Conservation (phyloP, 2,888 invertebrate species). For the Sturmia bella region DNA sequence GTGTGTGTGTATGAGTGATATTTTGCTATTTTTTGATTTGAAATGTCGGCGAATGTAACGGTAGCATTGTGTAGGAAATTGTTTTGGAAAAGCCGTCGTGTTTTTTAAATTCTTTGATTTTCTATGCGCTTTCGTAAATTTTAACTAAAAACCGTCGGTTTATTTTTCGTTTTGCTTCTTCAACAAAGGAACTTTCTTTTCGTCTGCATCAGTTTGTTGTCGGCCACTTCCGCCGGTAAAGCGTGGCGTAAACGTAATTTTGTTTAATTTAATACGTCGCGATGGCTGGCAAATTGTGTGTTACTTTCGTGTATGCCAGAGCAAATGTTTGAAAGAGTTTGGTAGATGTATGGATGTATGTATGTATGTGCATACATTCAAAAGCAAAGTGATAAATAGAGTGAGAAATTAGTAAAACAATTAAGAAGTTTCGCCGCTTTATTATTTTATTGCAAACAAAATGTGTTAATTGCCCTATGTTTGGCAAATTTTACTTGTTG, state of each 20-base stretch:
- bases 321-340: no score
- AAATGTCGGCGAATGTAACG: conserved; percentile 43
- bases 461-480: no score
- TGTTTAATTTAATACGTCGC: neutral
- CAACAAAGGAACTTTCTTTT: neutral
- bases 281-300: no score
- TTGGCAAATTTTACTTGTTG: no score
- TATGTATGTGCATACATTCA: no score
- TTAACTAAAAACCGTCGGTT: conserved; percentile 43
- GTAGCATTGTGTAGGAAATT: conserved; percentile 32
- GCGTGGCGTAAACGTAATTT: conserved; percentile 46
- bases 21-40: conserved; percentile 24
- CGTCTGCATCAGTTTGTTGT: neutral
- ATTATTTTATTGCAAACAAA: no score
- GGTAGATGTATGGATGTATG: no score
- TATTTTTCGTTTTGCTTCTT: neutral
- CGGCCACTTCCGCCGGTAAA: conserved; percentile 44
- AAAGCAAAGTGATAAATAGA: neutral
- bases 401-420: no score
- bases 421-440: no score
- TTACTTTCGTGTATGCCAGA: no score
- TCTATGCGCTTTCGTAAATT: conserved; percentile 24
- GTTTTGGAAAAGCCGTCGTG: conserved; percentile 29
- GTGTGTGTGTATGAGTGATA: conserved; percentile 10
- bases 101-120: conserved; percentile 11